phyloP scores from a whole-genome alignment of 2,888 invertebrate species.

The Agrotis clavis region DNA sequence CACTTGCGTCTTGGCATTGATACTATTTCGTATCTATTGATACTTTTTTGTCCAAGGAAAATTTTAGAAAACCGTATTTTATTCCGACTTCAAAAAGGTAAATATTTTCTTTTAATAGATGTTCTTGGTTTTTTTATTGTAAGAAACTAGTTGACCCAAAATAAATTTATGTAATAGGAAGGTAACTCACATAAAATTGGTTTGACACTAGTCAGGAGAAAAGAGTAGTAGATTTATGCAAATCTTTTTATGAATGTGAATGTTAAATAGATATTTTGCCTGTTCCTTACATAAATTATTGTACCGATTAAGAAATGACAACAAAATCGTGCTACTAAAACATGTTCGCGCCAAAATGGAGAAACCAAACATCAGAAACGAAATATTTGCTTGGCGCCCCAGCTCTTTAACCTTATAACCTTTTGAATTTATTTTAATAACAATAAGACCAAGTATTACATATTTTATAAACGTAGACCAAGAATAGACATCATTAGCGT shows the following conservation, averaged over 20 bases:
- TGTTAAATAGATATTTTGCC: too few relatives aligned
- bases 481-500: conserved; percentile 64
- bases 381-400: conserved; percentile 37
- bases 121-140: too few relatives aligned
- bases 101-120: too few relatives aligned
- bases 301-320: conserved; percentile 10
- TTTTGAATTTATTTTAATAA: conserved; percentile 55
- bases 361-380: conserved; percentile 20
- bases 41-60: not conserved
- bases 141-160: too few relatives aligned
- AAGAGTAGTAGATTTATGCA: not conserved
- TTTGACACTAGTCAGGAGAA: too few relatives aligned
- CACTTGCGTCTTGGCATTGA: not conserved
- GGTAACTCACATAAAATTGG: too few relatives aligned
- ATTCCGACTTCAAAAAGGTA: too few relatives aligned
- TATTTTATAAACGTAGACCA: conserved; percentile 45
- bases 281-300: not conserved
- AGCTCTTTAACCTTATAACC: conserved; percentile 53
- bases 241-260: too few relatives aligned
- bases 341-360: conserved; percentile 30
- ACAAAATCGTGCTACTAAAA: conserved; percentile 40
- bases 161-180: too few relatives aligned
- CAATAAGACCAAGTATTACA: conserved; percentile 45
- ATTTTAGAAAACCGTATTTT: not conserved
- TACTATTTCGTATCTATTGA: too few relatives aligned